A percentile compares a stretch with the other conserved stretches of the same genome.
Conservation (phyloP, 2,888 invertebrate species). For the Schizaphis graminum region DNA sequence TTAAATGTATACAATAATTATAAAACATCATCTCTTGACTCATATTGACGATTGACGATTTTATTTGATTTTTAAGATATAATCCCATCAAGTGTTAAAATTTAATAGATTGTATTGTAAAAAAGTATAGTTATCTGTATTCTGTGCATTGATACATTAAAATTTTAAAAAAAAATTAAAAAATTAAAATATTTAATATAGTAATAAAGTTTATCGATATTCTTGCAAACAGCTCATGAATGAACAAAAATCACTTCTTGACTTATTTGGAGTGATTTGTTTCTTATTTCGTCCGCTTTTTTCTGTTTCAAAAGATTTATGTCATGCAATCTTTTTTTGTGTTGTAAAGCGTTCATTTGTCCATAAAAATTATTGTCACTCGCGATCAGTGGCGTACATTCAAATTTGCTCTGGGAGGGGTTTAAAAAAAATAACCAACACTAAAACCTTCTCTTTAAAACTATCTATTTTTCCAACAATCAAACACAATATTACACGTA, state of each 20-base stretch:
- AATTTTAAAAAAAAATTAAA: not conserved
- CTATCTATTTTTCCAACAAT: no score
- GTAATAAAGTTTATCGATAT: not conserved
- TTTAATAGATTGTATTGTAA: not conserved
- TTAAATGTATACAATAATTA: not conserved
- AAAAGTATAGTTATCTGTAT: not conserved
- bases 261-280: slow-evolving; percentile 38
- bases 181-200: not conserved
- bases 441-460: no score
- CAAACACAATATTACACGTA: no score
- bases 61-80: not conserved
- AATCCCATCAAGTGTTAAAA: not conserved
- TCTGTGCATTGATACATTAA: not conserved
- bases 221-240: not conserved
- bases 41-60: not conserved
- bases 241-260: slow-evolving; percentile 50
- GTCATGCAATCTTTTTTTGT: slow-evolving; percentile 52
- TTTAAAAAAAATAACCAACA: no score
- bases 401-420: no score
- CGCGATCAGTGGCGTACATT: no score
- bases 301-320: slow-evolving; percentile 45
- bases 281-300: slow-evolving; percentile 51
- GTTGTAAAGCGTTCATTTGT: slow-evolving; percentile 40
- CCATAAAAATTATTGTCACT: slow-evolving; percentile 45
- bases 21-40: not conserved